Conservation (phyloP, 2,797 vertebrate genomes). For the Onychomys torridus region DNA sequence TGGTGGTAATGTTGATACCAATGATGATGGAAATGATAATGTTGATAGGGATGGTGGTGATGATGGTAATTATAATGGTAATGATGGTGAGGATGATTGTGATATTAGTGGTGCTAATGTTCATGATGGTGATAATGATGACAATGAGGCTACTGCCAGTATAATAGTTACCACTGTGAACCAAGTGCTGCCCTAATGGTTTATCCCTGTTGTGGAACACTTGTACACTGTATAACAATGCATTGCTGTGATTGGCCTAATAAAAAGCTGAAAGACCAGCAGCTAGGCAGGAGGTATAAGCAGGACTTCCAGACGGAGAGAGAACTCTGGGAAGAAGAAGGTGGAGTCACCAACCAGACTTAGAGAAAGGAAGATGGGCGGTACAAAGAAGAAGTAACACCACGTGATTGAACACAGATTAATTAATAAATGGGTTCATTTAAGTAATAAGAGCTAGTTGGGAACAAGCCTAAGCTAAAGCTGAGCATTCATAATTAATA, state of each 20-base stretch:
- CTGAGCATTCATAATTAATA: background rate
- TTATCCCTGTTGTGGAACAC: background rate
- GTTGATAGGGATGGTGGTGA: background rate
- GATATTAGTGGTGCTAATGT: background rate
- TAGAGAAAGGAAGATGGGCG: background rate
- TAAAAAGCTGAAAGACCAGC: background rate
- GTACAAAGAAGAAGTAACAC: background rate
- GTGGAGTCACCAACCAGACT: background rate
- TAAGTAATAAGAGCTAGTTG: background rate
- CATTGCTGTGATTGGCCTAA: background rate
- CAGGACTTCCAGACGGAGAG: background rate
- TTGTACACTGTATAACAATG: background rate
- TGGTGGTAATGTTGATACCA: background rate
- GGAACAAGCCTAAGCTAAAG: background rate
- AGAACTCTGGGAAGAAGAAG: background rate
- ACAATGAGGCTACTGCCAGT: accelerated
- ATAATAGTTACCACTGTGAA: too few relatives aligned
- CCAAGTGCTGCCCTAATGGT: background rate
- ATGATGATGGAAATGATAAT: background rate
- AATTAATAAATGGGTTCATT: background rate
- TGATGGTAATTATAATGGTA: background rate
- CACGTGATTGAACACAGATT: background rate
- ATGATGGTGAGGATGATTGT: background rate
- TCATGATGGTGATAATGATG: accelerated
- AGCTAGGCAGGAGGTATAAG: background rate